Percentiles rank a stretch among this genome's conserved stretches.
Evolutionary conservation across 2,888 invertebrate species (phyloP).

Genomic region (Protodeltote pygarga): DNA sequence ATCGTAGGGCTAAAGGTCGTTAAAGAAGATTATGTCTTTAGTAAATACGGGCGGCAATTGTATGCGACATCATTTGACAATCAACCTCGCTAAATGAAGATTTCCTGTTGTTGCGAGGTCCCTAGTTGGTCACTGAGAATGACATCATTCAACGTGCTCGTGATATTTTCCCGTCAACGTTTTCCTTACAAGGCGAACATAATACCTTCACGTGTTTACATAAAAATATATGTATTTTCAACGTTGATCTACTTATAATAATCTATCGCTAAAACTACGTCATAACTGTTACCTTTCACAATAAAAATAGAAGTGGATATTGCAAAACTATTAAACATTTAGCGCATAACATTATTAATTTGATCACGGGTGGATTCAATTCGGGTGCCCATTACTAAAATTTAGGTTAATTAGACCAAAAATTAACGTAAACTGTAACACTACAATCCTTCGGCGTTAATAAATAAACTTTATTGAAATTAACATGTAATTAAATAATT

Average conservation of each 20-base stretch:
- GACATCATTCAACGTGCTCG: conserved; percentile 54
- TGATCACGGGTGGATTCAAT: conserved; percentile 2
- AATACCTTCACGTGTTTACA: conserved; percentile 14
- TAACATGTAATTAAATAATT: conserved; percentile 13
- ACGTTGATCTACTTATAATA: too few species aligned
- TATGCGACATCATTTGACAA: conserved; percentile 44
- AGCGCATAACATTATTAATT: background rate
- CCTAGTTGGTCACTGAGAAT: conserved; percentile 46
- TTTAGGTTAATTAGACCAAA: conserved; percentile 4
- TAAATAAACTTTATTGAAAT: conserved; percentile 17
- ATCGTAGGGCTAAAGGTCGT: conserved; percentile 13
- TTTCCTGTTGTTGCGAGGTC: conserved; percentile 63
- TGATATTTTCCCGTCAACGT: conserved; percentile 48
- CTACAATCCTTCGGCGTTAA: conserved; percentile 1
- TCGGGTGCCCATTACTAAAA: background rate
- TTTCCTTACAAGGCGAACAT: conserved; percentile 44
- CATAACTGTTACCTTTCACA: too few species aligned
- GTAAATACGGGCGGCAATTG: conserved; percentile 30
- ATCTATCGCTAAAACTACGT: too few species aligned
- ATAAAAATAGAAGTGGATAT: background rate
- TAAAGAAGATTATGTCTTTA: conserved; percentile 9
- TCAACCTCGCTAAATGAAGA: conserved; percentile 58
- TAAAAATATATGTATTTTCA: background rate
- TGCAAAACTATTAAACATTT: background rate
- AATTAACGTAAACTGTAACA: conserved; percentile 7